Base-by-base conservation (phyloP, 1,140 invertebrate species). In the Aricia agestis region DNA sequence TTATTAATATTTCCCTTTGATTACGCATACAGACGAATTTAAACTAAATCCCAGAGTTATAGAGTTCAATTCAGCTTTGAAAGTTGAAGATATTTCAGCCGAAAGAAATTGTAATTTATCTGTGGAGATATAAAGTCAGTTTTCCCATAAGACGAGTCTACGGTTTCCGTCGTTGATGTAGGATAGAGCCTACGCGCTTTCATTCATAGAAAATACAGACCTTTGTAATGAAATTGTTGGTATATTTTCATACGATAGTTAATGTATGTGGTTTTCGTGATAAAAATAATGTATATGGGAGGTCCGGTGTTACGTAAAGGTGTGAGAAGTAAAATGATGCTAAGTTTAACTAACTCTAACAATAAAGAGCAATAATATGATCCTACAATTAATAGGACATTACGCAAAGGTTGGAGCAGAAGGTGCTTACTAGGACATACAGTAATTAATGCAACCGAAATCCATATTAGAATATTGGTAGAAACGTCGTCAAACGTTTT, bases 171-270 rank as follows among this genome's bases (percentile, higher is more conserved):
- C 19, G 73, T 65, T 72, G 84, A 87, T 87, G 78, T 83, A 82
- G 83, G 84, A 89, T 90, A 87, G 75, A 69, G 59, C 89, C 89
- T 80, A 89, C 89, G 80, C 87, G 78, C 78, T 89, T 89, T 89
- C 86, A 81, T 90, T 86, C 86, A 86, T 86, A 88, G 85, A 78
- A 87, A 85, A 85, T 84, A 80, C 82, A 82, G 84, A 84, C 74
- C 85, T 88, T 91, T 87, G 85, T 86, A 89, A 89, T 89, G 84
- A 88, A 89, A 91, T 89, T 87, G 86, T 89, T 83, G 81, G 81
- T 83, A 81, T 87, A 87, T 87, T 63, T 89, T 85, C 81, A 87
- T 86, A 84, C 82, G 81, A 86, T 71, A 75, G 75, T 82, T 76
- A 72, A 78, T 81, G 76, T 79, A 82, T 82, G 77, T 79, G 82